Base-by-base conservation (phyloP, 2,113 vertebrate species). In the Labeo rohita region DNA sequence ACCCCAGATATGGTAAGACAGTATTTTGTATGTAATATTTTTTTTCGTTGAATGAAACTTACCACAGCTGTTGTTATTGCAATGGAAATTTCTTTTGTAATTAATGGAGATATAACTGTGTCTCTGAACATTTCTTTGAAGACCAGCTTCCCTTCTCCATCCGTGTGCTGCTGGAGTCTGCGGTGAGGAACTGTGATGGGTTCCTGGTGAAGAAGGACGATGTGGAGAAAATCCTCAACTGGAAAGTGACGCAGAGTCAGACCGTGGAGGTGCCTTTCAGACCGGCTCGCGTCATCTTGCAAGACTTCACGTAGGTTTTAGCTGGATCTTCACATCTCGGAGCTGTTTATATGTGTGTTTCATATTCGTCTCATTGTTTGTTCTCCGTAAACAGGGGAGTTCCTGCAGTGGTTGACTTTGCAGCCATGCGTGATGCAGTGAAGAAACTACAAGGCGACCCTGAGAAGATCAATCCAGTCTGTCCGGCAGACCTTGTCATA, bases 381-480 rank as follows among this genome's bases (percentile, higher is more conserved):
- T 52, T 72, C 81, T 1, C 80, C 23, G 56, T 85, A 65, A 70
- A n/a, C 84, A 99, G 98, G 2, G 98, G 98, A 0, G 97, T 99
- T 12, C 98, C 98, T 79, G 97, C 98, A 1, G 97, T 99, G 86
- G 98, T 99, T 88, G 98, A 99, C 93, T 99, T 99, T 75, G 98
- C 98, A 21, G 98, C 97, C 0, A 99, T 99, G 98, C 96, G 98
- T 12, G 97, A 99, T 47, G 97, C 97, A 7, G 96, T 99, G 89
- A 97, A 96, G 91, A 95, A 94, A 21, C 94, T 99, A 6, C 97
- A 96, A 0, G 98, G 97, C 0, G 93, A 99, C 89, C 98, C 98
- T 6, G 97, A 98, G 91, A 98, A 96, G 92, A 98, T 99, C 84
- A 99, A 99, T 87, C 98, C 98, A 0, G 87, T 98, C 7, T 99